Base-by-base conservation (phyloP, 1,140 invertebrate species). In the Nephotettix cincticeps region DNA sequence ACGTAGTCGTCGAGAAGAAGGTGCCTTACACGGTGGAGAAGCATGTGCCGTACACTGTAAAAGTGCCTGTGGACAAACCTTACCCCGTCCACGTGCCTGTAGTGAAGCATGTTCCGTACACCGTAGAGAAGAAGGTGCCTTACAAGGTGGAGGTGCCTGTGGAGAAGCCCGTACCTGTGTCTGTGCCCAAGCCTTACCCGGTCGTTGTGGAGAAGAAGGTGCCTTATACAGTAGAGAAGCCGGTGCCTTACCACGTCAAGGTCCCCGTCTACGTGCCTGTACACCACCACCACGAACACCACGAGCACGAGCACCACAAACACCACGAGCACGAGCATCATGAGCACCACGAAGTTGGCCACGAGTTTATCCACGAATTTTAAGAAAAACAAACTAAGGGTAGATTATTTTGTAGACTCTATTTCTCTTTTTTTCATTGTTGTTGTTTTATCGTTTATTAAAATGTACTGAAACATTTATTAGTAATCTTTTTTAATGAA, bases 51-150 rank as follows among this genome's bases (percentile, higher is more conserved):
- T 30, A 29, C n/a, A 71, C 71, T 76, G 80, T 4, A 83, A 85
- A 77, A 87, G 84, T 30, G 83, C 86, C 25, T 84, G 88, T 73
- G 80, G 84, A 83, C 78, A 6, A 77, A 76, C 25, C 82, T 79
- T 86, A 84, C 47, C 70, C 71, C 0, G 72, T 73, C 2, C 69
- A 71, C n/a, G 56, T 68, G 1, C 73, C 73, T 0, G 73, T 89
- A 28, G 87, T 89, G 73, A 90, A 89, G 72, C 89, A 89, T 77
- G 87, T 92, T 61, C 87, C 88, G 1, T 82, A 84, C 76, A 83
- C 83, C 1, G 74, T 75, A 17, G 73, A 75, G 28, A 75, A 75
- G 27, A 73, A 72, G 0, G 67, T 75, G 13, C 72, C 72, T 23
- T 69, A 73, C 73, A 82, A 86, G 40, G 87, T 89, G 40, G 86